A percentile compares a stretch with the other conserved stretches of the same genome.
phyloP scores from a whole-genome alignment of 1,140 invertebrate species.

The Reticulitermes speratus region DNA sequence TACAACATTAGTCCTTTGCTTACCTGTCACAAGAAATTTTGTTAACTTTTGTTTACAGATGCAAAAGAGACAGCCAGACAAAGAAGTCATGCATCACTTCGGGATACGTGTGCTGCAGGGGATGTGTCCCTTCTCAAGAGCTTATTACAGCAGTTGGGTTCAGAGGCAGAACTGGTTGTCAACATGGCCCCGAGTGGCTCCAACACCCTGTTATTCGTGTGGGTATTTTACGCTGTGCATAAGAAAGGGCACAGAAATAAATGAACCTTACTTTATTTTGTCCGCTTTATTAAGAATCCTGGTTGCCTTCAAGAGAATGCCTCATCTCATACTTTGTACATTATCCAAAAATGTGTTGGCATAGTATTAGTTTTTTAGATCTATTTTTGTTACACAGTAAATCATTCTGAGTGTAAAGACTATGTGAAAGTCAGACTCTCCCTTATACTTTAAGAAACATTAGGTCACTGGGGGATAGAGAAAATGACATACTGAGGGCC shows the following conservation, averaged over 20 bases:
- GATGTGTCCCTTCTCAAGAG: conserved; percentile 63
- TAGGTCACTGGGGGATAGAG: no score
- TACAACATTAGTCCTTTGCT: not conserved
- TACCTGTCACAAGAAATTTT: not conserved
- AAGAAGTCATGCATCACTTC: conserved; percentile 67
- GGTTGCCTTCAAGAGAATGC: no score
- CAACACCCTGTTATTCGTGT: conserved; percentile 84
- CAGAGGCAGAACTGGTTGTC: conserved; percentile 69
- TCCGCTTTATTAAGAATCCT: no score
- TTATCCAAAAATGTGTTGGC: no score
- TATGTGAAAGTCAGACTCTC: no score
- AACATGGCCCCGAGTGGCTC: conserved; percentile 84
- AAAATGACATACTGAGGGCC: no score
- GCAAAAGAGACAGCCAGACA: conserved; percentile 68
- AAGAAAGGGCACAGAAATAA: not conserved
- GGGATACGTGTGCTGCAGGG: conserved; percentile 69
- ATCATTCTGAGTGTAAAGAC: no score
- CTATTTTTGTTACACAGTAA: no score
- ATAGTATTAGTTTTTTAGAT: no score
- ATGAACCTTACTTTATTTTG: no score
- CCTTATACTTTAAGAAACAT: no score
- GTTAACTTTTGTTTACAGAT: conserved; percentile 49
- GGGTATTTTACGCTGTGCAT: conserved; percentile 44
- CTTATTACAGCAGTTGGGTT: conserved; percentile 63
- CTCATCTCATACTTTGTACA: no score